Evolutionary conservation across 2,888 invertebrate genomes (phyloP), one percentile per base, ranked within the genome.

Genomic region (Lepeophtheirus nordmannii): DNA sequence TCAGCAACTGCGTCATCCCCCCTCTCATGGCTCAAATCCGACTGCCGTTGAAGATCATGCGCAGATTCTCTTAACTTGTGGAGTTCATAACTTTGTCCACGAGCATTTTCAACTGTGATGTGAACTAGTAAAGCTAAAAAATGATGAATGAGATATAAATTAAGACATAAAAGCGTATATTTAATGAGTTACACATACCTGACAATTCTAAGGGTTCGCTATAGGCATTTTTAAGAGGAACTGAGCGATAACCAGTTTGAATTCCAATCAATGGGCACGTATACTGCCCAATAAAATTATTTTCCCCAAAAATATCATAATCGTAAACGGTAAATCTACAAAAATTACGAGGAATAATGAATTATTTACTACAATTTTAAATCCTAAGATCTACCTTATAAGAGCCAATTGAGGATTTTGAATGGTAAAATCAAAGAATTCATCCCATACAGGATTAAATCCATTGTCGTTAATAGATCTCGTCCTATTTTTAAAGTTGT

Each of bases 291-390:
- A 96, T 86, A 75, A 96, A 93, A 78, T 93, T 93, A 12, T 85
- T 87, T 73, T 96, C 96, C 0, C 93, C 93, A 77, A 98, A 97
- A 80, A 93, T 89, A 74, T 98, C 97, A 75, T 93, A 94, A 76
- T 93, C 93, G 76, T 90, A 87, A 0, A 93, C 88, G 56, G 87
- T 81, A 76, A 96, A 93, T 46, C 93, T 81, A 61, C 91, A 61
- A 3, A 17, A 46, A 46, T 14, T 30, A 7, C 7, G 2, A 30
- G 30, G 2, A 5, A 30, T 30, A 30, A 30, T 30, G n/a, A n/a
- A n/a, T n/a, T n/a, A n/a, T n/a, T n/a, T n/a, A n/a, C 30, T 2
- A 30, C 3, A 7, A 30, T 30, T 30, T 30, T 30, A 30, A 30
- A 5, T 30, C 2, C 2, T 30, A 30, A 30, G 30, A 30, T 5